Evolutionary conservation across 2,113 vertebrate genomes (phyloP).

Genomic region (Microcebus ravelobensis): DNA sequence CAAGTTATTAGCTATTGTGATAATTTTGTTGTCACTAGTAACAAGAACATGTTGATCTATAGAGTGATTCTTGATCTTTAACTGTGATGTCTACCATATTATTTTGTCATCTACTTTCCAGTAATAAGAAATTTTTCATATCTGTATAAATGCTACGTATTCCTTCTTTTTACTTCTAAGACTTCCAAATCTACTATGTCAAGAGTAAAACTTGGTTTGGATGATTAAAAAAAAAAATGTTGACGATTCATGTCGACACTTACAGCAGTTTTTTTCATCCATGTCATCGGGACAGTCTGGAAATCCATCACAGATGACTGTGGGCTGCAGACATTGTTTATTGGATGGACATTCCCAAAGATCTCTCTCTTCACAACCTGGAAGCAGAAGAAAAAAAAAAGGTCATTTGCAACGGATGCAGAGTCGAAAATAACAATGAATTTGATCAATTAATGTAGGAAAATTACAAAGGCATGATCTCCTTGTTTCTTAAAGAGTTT

Average conservation of each 20-base stretch:
- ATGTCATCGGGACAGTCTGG: conserved; percentile 93
- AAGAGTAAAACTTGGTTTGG: conserved; percentile 43
- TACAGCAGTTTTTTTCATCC: conserved; percentile 97
- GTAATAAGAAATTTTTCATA: neutral
- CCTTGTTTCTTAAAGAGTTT: conserved; percentile 7
- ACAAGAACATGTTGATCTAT: neutral
- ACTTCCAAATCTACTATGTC: conserved; percentile 13
- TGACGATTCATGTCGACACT: conserved; percentile 69
- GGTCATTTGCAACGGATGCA: neutral
- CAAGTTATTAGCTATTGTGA: neutral
- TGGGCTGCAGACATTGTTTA: conserved; percentile 91
- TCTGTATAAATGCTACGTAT: neutral
- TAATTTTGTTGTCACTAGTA: neutral
- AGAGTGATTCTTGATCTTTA: neutral
- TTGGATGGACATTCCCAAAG: conserved; percentile 95
- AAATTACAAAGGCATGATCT: neutral
- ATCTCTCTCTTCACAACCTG: conserved; percentile 94
- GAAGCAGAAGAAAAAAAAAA: conserved; percentile 74
- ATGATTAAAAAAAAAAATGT: neutral
- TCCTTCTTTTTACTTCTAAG: conserved; percentile 25
- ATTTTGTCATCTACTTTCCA: neutral
- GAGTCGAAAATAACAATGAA: neutral
- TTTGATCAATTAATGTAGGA: conserved; percentile 4
- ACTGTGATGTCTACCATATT: neutral
- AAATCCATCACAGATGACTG: conserved; percentile 96